phyloP scores from a whole-genome alignment of 2,113 vertebrate genomes.

The Chlamydotis undulata region DNA sequence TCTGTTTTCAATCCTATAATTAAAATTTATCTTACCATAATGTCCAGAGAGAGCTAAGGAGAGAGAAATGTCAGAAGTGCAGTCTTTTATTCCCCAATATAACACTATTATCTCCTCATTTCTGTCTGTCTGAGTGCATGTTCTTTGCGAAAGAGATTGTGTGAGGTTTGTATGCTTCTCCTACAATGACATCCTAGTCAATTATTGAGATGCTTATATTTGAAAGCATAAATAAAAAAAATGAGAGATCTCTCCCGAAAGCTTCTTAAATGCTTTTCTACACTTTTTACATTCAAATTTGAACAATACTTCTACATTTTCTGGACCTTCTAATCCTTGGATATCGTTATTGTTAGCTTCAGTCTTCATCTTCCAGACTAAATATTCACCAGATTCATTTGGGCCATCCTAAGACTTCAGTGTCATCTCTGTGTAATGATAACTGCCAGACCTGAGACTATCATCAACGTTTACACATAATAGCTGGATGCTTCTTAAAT shows the following conservation, averaged over 20 bases:
- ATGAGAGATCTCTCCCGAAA: not conserved
- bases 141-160: not conserved
- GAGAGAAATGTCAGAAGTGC: not conserved
- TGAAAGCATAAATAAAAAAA: not conserved
- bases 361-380: constrained; percentile 23
- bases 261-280: not conserved
- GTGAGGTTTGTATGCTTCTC: not conserved
- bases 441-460: constrained; percentile 12
- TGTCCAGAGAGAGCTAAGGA: not conserved
- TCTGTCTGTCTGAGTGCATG: not conserved
- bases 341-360: constrained; percentile 20
- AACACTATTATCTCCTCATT: not conserved
- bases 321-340: constrained; percentile 20
- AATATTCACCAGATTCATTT: constrained; percentile 57
- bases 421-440: not conserved
- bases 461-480: constrained; percentile 51
- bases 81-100: not conserved
- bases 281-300: not conserved
- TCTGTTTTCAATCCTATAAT: not conserved
- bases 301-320: not conserved
- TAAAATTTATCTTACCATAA: not conserved
- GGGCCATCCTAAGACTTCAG: not conserved
- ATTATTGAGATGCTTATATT: not conserved
- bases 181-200: not conserved
- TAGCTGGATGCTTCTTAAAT: constrained; percentile 27